phyloP scores from a whole-genome alignment of 2,113 vertebrate species.

The Petrocephalus zakoni region DNA sequence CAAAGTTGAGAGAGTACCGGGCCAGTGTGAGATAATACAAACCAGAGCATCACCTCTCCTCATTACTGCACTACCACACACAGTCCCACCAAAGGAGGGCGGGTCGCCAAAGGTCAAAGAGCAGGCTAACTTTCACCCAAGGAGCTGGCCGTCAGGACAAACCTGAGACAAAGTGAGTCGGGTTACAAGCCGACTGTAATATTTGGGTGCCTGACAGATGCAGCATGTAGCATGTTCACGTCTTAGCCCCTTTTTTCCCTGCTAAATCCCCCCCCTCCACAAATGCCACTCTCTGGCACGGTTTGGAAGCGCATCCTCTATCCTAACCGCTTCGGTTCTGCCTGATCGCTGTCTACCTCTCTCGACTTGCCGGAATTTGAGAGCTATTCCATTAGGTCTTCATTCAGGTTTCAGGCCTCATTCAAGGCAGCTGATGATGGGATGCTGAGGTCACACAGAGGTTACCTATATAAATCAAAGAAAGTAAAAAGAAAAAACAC shows the following conservation, averaged over 20 bases:
- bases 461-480: background rate
- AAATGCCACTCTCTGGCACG: background rate
- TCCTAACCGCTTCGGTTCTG: background rate
- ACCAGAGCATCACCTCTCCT: slow-evolving; percentile 19
- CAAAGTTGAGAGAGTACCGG: background rate
- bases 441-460: background rate
- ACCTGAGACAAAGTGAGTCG: slow-evolving; percentile 48
- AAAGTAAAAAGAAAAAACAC: background rate
- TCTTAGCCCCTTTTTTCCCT: background rate
- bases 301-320: background rate
- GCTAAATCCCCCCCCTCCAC: background rate
- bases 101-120: slow-evolving; percentile 49
- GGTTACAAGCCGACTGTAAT: slow-evolving; percentile 56
- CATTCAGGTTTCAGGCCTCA: background rate
- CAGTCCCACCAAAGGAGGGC: slow-evolving; percentile 27
- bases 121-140: slow-evolving; percentile 43
- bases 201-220: slow-evolving; percentile 40
- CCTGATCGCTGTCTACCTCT: background rate
- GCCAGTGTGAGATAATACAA: slow-evolving; percentile 40
- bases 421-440: background rate
- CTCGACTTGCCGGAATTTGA: background rate
- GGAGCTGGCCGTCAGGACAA: slow-evolving; percentile 35
- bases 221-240: slow-evolving; percentile 17
- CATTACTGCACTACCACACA: background rate
- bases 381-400: background rate